A percentile compares a stretch with the other conserved stretches of the same genome.
These are phyloP conservation scores for Phyllotreta cruciferae DNA, from an alignment of 2,888 invertebrate species.

Conservation along the genomic window DNA sequence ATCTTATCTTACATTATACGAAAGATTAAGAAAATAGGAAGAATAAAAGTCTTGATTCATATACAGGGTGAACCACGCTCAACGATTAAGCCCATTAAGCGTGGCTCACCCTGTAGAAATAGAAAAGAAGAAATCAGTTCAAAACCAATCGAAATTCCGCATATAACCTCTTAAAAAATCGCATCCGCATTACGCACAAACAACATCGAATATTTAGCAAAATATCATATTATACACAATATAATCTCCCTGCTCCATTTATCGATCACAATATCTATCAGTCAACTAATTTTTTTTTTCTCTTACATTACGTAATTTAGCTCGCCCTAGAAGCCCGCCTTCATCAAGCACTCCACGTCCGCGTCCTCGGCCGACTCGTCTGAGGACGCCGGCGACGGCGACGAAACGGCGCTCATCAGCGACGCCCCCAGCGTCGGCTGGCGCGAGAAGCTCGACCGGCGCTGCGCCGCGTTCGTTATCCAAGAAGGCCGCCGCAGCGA, in stretches of 20 bases:
- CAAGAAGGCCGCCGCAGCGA: constrained; percentile 54
- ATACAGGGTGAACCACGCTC: too few relatives aligned
- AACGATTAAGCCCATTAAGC: too few relatives aligned
- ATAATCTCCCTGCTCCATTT: constrained; percentile 1
- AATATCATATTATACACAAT: constrained; percentile 8
- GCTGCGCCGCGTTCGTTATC: constrained; percentile 61
- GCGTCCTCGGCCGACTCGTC: constrained; percentile 60
- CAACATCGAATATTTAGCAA: neutral
- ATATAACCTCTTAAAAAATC: too few relatives aligned
- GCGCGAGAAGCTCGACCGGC: constrained; percentile 67
- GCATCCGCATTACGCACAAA: too few relatives aligned
- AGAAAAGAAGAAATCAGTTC: too few relatives aligned
- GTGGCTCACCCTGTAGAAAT: too few relatives aligned
- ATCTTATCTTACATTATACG: too few relatives aligned
- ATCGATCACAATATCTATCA: constrained; percentile 28
- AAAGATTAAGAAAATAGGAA: too few relatives aligned
- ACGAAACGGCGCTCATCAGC: constrained; percentile 64
- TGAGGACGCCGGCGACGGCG: constrained; percentile 65
- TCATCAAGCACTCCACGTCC: constrained; percentile 57
- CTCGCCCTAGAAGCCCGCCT: constrained; percentile 54
- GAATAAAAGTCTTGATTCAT: too few relatives aligned
- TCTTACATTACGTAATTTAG: constrained; percentile 9
- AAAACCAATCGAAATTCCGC: too few relatives aligned
- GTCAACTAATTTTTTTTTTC: constrained; percentile 17
- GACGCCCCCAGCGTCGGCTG: constrained; percentile 68